Evolutionary conservation across 2,888 invertebrate species (phyloP).

Genomic region (Eucera pruinosa): DNA sequence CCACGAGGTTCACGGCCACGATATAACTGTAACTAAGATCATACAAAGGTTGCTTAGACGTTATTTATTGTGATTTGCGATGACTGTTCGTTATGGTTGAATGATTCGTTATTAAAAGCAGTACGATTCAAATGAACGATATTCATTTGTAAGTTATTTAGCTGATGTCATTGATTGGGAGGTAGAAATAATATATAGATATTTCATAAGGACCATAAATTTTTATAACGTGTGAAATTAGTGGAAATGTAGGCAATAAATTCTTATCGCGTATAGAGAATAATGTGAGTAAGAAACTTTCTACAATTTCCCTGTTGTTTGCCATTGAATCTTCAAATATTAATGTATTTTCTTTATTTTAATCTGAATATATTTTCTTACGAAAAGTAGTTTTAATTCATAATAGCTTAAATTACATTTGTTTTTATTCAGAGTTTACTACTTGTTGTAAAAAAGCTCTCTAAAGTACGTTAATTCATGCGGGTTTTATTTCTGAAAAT

Average conservation of each 20-base stretch:
- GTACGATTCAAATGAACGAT: neutral
- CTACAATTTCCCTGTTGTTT: too few relatives aligned
- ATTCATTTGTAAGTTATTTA: constrained; percentile 13
- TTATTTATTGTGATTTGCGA: constrained; percentile 32
- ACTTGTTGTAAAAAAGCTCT: too few relatives aligned
- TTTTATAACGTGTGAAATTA: neutral
- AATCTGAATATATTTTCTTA: too few relatives aligned
- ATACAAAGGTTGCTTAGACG: constrained; percentile 1
- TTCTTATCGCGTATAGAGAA: neutral
- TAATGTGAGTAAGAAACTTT: too few relatives aligned
- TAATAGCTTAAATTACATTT: too few relatives aligned
- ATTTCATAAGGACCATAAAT: neutral
- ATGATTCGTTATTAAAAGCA: neutral
- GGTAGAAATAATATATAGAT: neutral
- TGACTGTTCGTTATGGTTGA: constrained; percentile 1
- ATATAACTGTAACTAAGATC: neutral
- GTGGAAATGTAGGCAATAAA: neutral
- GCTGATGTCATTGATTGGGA: neutral
- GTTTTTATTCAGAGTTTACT: too few relatives aligned
- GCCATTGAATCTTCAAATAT: too few relatives aligned
- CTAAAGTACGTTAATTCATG: too few relatives aligned
- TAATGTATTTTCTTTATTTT: too few relatives aligned
- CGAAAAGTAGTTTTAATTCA: too few relatives aligned
- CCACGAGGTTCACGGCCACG: constrained; percentile 41
- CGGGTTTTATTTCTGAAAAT: too few relatives aligned